Conservation (phyloP, 2,888 invertebrate species). For the Panzeria rudis region DNA sequence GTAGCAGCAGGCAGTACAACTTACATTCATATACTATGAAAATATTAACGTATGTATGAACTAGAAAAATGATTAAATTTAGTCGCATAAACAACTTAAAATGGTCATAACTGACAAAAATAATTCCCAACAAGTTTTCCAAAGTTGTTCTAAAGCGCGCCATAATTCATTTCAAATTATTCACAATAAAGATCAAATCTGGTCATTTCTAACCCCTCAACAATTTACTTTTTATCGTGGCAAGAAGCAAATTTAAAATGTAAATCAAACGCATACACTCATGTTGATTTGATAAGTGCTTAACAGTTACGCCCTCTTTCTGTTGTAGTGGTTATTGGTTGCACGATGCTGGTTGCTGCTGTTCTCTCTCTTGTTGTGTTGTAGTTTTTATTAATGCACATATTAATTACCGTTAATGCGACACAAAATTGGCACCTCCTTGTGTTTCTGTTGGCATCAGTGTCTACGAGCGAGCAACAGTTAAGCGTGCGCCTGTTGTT, state of each 20-base stretch:
- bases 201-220: not conserved
- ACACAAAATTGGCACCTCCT: constrained; percentile 73
- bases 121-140: constrained; percentile 48
- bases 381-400: constrained; percentile 72
- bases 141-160: constrained; percentile 51
- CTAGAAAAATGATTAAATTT: constrained; percentile 41
- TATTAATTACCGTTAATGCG: constrained; percentile 76
- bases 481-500: constrained; percentile 54
- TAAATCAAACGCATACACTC: constrained; percentile 53
- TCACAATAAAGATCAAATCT: constrained; percentile 52
- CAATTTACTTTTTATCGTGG: not conserved
- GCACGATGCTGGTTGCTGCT: constrained; percentile 7
- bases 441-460: constrained; percentile 29
- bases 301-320: constrained; percentile 69
- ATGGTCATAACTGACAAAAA: constrained; percentile 58
- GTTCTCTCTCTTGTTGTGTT: constrained; percentile 53
- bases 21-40: not conserved
- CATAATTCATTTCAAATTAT: constrained; percentile 49
- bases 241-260: constrained; percentile 46
- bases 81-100: constrained; percentile 45
- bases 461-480: constrained; percentile 8
- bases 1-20: not conserved
- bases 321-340: constrained; percentile 1
- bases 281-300: constrained; percentile 65
- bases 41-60: not conserved